Percentiles rank a stretch among this genome's conserved stretches.
phyloP scores from a whole-genome alignment of 2,888 invertebrate species.

The Eristalis tenax region DNA sequence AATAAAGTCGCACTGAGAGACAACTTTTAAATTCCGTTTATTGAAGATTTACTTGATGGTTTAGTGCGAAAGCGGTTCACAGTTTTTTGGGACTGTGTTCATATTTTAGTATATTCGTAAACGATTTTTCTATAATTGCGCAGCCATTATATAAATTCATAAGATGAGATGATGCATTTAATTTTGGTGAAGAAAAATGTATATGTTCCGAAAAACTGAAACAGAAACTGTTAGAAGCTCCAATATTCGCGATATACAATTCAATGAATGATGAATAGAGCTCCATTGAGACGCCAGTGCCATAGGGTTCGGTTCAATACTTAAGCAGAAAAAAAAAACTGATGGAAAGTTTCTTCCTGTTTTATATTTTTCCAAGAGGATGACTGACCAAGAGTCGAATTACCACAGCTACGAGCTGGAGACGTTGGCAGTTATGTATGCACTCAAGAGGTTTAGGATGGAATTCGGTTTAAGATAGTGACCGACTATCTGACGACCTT shows the following conservation, averaged over 20 bases:
- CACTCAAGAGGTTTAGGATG: constrained; percentile 73
- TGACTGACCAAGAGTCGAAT: constrained; percentile 15
- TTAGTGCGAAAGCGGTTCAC: too few species aligned
- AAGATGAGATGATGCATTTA: constrained; percentile 6
- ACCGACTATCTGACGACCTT: too few species aligned
- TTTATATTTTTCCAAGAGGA: constrained; percentile 37
- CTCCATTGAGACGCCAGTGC: constrained; percentile 28
- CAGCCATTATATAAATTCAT: constrained; percentile 7
- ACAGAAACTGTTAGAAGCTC: not conserved
- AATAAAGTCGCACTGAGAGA: too few species aligned
- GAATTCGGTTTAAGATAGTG: constrained; percentile 47
- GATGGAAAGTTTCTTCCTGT: constrained; percentile 24
- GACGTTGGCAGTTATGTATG: constrained; percentile 60
- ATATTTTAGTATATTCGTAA: constrained; percentile 19
- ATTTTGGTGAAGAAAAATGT: constrained; percentile 12
- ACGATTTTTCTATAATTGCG: constrained; percentile 20
- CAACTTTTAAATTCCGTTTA: too few species aligned
- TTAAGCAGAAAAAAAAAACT: constrained; percentile 5
- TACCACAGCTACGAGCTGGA: constrained; percentile 77
- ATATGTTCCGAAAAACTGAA: too few species aligned
- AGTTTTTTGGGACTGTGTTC: constrained; percentile 19
- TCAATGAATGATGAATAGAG: constrained; percentile 1
- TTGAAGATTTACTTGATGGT: too few species aligned
- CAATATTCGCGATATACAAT: constrained; percentile 18
- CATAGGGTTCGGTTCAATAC: constrained; percentile 18